Percentiles rank a stretch among this genome's conserved stretches.
These are phyloP conservation scores for Conus ventricosus DNA, from an alignment of 1,140 invertebrate genomes.

Conservation along the genomic window DNA sequence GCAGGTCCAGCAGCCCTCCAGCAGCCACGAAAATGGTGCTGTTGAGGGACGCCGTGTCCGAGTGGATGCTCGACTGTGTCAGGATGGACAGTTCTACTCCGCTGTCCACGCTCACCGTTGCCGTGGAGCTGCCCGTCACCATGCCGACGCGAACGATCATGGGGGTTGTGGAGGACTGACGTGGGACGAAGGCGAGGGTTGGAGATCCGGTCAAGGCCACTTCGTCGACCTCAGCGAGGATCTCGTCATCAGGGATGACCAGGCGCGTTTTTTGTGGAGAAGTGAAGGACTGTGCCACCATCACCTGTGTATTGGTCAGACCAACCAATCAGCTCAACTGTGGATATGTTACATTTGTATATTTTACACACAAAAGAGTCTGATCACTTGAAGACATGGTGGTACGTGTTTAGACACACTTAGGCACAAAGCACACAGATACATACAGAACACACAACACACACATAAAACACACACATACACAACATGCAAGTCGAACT, in stretches of 20 bases:
- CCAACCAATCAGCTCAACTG: not conserved
- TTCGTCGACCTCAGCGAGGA: constrained; percentile 20
- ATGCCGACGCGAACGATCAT: constrained; percentile 28
- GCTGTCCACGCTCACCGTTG: constrained; percentile 15
- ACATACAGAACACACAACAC: too few relatives aligned
- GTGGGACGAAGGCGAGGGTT: not conserved
- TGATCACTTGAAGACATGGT: too few relatives aligned
- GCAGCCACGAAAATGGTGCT: constrained; percentile 47
- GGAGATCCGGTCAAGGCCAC: not conserved
- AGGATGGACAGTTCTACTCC: constrained; percentile 14
- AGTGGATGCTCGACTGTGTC: constrained; percentile 8
- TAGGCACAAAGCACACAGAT: too few relatives aligned
- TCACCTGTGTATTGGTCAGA: not conserved
- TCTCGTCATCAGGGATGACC: constrained; percentile 27
- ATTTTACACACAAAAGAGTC: too few relatives aligned
- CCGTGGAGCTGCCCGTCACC: constrained; percentile 13
- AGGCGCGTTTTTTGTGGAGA: constrained; percentile 17
- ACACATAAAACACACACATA: too few relatives aligned
- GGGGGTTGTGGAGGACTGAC: not conserved
- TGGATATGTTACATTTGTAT: too few relatives aligned
- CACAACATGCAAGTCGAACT: too few relatives aligned
- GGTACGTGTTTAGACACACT: too few relatives aligned
- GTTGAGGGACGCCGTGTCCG: constrained; percentile 15
- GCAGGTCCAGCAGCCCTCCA: constrained; percentile 55
- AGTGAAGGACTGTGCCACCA: not conserved